These are phyloP conservation scores for Parascotia fuliginaria DNA, from an alignment of 2,888 invertebrate species.

Conservation along the genomic window DNA sequence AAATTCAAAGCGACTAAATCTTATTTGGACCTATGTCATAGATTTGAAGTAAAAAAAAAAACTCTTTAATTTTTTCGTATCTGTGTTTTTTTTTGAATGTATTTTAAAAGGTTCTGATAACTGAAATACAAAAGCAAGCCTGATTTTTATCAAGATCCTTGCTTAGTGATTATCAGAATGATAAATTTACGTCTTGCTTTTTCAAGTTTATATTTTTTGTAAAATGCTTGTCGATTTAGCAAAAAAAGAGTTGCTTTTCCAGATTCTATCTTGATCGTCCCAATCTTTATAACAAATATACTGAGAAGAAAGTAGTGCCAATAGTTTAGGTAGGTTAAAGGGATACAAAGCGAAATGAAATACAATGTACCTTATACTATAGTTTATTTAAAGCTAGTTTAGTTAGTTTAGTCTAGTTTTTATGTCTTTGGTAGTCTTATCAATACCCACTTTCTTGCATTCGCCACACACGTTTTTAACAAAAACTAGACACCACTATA, in stretches of 20 bases:
- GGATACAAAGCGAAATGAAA: too few species aligned
- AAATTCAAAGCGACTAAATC: slow-evolving; percentile 7
- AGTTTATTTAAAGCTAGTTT: too few species aligned
- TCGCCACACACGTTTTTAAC: too few species aligned
- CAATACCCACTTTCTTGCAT: too few species aligned
- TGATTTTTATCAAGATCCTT: background rate
- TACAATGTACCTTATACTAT: too few species aligned
- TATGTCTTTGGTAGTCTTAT: too few species aligned
- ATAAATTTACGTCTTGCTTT: background rate
- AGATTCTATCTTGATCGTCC: background rate
- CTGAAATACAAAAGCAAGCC: background rate
- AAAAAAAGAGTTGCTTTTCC: background rate
- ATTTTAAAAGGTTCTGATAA: background rate
- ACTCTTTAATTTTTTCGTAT: too few species aligned
- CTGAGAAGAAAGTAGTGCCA: background rate
- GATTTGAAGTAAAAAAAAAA: too few species aligned
- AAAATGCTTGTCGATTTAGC: background rate
- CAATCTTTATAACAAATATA: background rate
- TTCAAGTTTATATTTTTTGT: background rate
- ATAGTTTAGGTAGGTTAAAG: too few species aligned
- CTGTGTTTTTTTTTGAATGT: background rate
- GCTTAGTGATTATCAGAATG: background rate
- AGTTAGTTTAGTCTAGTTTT: too few species aligned
- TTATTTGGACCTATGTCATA: background rate
- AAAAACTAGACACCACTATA: too few species aligned